Conservation (phyloP, 2,797 vertebrate species). For the Anableps anableps region DNA sequence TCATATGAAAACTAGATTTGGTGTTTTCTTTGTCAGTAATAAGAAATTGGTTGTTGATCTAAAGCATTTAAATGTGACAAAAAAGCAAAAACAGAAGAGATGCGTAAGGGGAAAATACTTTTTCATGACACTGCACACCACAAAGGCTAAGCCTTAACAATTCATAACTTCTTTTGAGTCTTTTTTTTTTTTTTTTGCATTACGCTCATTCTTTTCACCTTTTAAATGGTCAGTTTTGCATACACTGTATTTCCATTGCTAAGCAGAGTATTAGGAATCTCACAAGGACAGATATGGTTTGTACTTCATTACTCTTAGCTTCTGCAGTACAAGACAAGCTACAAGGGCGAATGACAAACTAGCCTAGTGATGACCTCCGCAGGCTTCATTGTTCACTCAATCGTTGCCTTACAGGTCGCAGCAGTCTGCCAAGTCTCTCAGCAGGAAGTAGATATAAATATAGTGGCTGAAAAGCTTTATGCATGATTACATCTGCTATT, state of each 20-base stretch:
- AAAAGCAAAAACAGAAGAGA: background rate
- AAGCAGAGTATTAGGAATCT: background rate
- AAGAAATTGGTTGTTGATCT: background rate
- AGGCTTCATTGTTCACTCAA: constrained; percentile 14
- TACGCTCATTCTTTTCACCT: background rate
- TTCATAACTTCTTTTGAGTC: background rate
- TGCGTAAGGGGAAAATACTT: background rate
- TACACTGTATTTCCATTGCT: background rate
- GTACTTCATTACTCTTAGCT: background rate
- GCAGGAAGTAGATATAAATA: constrained; percentile 14
- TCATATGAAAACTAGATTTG: too few species aligned
- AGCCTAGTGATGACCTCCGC: constrained; percentile 12
- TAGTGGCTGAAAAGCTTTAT: constrained; percentile 14
- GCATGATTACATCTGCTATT: constrained; percentile 18
- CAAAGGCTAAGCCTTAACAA: background rate
- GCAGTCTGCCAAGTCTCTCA: constrained; percentile 11
- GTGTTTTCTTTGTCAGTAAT: too few species aligned
- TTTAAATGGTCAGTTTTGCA: background rate
- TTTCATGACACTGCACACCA: background rate
- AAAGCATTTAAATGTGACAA: background rate
- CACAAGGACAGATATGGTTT: background rate
- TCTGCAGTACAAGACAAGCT: constrained; percentile 7
- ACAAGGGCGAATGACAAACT: background rate
- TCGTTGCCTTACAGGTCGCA: constrained; percentile 7
- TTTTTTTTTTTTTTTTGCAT: background rate